Conservation (phyloP, 2,797 vertebrate genomes). For the Falco peregrinus region DNA sequence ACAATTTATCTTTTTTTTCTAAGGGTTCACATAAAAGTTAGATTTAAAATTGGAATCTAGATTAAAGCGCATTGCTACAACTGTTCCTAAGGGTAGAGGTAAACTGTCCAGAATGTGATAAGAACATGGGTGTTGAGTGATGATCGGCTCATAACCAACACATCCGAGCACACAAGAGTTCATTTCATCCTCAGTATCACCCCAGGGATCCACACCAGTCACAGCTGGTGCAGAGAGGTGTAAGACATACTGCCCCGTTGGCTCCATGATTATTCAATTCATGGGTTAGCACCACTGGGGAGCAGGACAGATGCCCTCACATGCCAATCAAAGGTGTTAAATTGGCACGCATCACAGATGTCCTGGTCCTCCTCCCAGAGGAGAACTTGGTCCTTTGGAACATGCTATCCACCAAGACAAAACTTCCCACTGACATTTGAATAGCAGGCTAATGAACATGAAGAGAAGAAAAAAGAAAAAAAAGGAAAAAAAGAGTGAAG, state of each 20-base stretch:
- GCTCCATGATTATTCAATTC: not conserved
- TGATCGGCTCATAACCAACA: constrained; percentile 45
- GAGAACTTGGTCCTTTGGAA: not conserved
- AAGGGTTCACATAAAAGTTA: constrained; percentile 61
- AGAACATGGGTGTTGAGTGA: constrained; percentile 64
- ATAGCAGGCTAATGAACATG: not conserved
- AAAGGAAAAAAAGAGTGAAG: not conserved
- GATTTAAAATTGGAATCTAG: constrained; percentile 70
- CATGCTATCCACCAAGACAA: not conserved
- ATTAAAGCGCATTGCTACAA: constrained; percentile 61
- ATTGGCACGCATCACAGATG: not conserved
- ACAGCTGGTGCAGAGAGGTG: not conserved
- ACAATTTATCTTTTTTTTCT: not conserved
- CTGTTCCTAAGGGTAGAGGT: constrained; percentile 40
- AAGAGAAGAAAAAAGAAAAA: not conserved
- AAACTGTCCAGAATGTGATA: constrained; percentile 66
- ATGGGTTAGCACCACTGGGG: not conserved
- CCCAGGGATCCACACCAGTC: not conserved
- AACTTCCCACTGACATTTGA: not conserved
- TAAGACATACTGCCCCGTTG: not conserved
- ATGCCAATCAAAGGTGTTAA: not conserved
- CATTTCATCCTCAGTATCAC: not conserved
- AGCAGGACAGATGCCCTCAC: not conserved
- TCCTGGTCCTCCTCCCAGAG: not conserved
- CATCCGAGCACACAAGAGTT: constrained; percentile 52